Percentiles rank a stretch among this genome's conserved stretches.
phyloP scores from a whole-genome alignment of 2,888 invertebrate species.

The Hanleya hanleyi region DNA sequence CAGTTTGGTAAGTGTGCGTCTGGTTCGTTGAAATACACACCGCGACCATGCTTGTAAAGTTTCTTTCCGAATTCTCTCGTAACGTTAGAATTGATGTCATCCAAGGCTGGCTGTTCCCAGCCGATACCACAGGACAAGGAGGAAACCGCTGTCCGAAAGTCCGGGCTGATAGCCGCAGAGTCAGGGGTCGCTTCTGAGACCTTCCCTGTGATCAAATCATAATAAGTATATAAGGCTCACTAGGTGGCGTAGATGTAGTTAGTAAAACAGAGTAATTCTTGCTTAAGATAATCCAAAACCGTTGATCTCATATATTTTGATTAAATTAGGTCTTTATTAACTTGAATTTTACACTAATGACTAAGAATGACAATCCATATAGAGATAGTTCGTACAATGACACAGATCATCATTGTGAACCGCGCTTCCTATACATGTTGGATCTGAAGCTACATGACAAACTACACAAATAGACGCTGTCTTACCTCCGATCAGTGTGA shows the following conservation, averaged over 20 bases:
- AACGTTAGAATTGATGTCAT: background rate
- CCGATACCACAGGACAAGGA: background rate
- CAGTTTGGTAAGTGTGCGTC: background rate
- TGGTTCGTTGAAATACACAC: background rate
- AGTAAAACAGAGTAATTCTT: too few relatives aligned
- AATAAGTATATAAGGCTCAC: too few relatives aligned
- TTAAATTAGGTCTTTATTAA: too few relatives aligned
- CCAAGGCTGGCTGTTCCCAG: background rate
- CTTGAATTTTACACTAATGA: too few relatives aligned
- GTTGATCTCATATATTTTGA: too few relatives aligned
- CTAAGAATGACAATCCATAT: too few relatives aligned
- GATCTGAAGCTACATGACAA: background rate
- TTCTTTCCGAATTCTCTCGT: background rate
- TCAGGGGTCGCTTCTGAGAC: background rate
- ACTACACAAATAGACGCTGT: background rate
- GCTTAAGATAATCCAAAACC: too few relatives aligned
- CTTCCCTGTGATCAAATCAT: too few relatives aligned
- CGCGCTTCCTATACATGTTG: background rate
- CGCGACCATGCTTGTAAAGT: background rate
- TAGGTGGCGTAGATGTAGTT: too few relatives aligned
- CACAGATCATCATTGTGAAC: too few relatives aligned
- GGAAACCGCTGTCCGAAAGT: background rate
- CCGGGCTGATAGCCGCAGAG: background rate
- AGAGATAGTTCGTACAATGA: too few relatives aligned
- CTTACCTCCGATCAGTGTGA: conserved; percentile 32